phyloP scores from a whole-genome alignment of 2,888 invertebrate species.

The Hypolimnas misippus region DNA sequence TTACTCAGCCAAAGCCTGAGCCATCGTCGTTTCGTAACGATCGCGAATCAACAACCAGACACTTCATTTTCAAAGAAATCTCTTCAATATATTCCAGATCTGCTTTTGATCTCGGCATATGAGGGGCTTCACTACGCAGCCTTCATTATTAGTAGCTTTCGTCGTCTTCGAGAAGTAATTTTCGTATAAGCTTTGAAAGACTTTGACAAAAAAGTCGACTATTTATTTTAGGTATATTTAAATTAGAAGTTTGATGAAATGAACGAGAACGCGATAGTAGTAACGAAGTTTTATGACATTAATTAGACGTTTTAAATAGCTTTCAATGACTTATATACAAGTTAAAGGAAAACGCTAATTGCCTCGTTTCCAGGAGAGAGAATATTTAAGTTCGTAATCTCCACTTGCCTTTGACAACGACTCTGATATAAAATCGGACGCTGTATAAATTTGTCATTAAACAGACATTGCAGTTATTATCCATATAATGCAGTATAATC shows the following conservation, averaged over 20 bases:
- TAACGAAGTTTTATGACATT: not conserved
- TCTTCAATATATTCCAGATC: conserved; percentile 26
- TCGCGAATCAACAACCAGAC: conserved; percentile 14
- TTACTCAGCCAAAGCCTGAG: not conserved
- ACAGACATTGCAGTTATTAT: not conserved
- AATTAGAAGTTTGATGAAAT: not conserved
- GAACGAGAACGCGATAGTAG: not conserved
- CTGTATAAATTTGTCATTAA: not conserved
- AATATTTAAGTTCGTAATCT: conserved; percentile 6
- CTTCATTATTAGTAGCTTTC: conserved; percentile 31
- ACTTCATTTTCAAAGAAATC: conserved; percentile 29
- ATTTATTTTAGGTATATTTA: not conserved
- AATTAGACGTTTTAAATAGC: not conserved
- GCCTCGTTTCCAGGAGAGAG: not conserved
- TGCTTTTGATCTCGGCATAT: conserved; percentile 30
- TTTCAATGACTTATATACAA: not conserved
- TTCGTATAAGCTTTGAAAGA: conserved; percentile 19
- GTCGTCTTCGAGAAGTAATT: conserved; percentile 24
- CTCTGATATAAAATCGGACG: not conserved
- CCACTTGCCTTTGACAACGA: conserved; percentile 3
- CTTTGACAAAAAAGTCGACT: conserved; percentile 5
- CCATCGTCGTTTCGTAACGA: not conserved
- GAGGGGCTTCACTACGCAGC: conserved; percentile 21
- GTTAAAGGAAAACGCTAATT: not conserved
- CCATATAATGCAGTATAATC: not conserved